Evolutionary conservation across 2,113 vertebrate species (phyloP).

Genomic region (Cygnus atratus): DNA sequence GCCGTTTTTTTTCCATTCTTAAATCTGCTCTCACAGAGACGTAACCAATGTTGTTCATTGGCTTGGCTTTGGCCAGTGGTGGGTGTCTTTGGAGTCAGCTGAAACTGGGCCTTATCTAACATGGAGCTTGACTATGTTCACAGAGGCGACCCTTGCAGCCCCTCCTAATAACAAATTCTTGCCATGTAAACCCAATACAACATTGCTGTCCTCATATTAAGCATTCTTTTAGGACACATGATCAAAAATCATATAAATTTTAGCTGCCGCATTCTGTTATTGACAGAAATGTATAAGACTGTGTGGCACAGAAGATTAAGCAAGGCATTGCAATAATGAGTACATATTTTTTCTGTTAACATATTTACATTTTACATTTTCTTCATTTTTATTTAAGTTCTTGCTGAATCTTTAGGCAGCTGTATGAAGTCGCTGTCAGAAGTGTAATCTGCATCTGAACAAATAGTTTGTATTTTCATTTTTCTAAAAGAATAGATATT

Average conservation of each 20-base stretch:
- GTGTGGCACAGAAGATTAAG: neutral
- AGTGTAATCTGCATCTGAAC: neutral
- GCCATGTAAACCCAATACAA: too few species aligned
- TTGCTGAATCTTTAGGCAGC: neutral
- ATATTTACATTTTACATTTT: neutral
- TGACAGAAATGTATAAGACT: neutral
- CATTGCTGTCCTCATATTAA: neutral
- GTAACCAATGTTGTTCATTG: too few species aligned
- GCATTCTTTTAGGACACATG: neutral
- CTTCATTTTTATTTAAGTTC: neutral
- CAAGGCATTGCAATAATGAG: neutral
- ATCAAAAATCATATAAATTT: neutral
- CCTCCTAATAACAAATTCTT: too few species aligned
- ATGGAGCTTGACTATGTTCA: too few species aligned
- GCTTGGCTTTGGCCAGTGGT: too few species aligned
- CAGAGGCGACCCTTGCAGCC: too few species aligned
- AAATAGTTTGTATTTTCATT: neutral
- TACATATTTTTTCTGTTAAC: neutral
- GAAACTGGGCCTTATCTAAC: too few species aligned
- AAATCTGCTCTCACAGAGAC: too few species aligned
- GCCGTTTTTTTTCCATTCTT: too few species aligned
- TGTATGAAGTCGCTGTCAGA: neutral
- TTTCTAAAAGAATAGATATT: neutral
- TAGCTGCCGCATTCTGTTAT: neutral
- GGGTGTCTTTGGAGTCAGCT: too few species aligned